Conservation (phyloP, 2,888 invertebrate genomes). For the Dione juno region DNA sequence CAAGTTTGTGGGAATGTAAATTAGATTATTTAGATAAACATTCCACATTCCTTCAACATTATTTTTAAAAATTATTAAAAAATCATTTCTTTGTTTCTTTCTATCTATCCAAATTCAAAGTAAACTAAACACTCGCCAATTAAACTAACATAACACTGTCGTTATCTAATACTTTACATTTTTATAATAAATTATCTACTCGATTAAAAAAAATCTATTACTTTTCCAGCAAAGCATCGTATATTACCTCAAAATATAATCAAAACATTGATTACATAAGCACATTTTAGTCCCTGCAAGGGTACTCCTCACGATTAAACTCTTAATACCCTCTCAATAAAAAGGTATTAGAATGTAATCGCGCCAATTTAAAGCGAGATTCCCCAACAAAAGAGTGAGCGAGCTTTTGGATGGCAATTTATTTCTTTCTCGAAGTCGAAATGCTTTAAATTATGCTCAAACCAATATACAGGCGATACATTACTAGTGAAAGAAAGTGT, state of each 20-base stretch:
- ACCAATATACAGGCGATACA: constrained; percentile 17
- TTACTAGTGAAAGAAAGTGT: constrained; percentile 11
- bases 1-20: no score
- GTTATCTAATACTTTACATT: no score
- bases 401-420: constrained; percentile 21
- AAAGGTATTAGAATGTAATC: constrained; percentile 26
- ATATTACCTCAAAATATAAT: background rate
- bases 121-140: no score
- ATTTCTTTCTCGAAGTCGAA: constrained; percentile 25
- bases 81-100: no score
- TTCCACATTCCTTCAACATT: no score
- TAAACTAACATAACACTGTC: no score
- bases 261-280: constrained; percentile 16
- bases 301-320: constrained; percentile 19
- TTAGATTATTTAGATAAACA: no score
- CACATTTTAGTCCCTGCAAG: constrained; percentile 8
- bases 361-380: constrained; percentile 29
- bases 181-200: no score
- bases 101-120: no score
- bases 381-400: constrained; percentile 30
- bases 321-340: constrained; percentile 19
- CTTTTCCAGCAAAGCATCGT: background rate
- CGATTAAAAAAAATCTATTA: background rate
- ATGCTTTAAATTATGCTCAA: constrained; percentile 15
- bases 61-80: no score